A percentile compares a stretch with the other conserved stretches of the same genome.
phyloP scores from a whole-genome alignment of 1,140 invertebrate species.

The Alviniconcha marisindica region DNA sequence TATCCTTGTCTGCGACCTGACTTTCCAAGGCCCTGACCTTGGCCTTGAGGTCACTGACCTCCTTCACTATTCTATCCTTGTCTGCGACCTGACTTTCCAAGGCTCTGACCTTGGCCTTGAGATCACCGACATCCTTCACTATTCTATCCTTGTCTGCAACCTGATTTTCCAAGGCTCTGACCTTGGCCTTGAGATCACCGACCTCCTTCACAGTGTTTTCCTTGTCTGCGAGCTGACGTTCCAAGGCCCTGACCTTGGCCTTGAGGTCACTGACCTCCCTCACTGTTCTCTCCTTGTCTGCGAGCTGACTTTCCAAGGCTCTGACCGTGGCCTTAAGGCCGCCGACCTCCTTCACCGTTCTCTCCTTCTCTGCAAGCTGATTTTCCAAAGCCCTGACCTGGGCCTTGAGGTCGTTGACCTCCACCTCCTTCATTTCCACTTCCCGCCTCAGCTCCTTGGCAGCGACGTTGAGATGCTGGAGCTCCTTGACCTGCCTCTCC shows the following conservation, averaged over 20 bases:
- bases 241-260: too few species aligned
- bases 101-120: slow-evolving; percentile 42
- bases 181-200: slow-evolving; percentile 59
- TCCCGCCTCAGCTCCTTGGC: slow-evolving; percentile 43
- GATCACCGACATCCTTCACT: slow-evolving; percentile 47
- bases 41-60: slow-evolving; percentile 8
- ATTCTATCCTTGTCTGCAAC: neutral
- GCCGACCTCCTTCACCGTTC: slow-evolving; percentile 37
- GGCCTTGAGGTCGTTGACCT: slow-evolving; percentile 50
- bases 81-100: slow-evolving; percentile 47
- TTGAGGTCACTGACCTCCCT: slow-evolving; percentile 70
- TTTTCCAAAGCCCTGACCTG: slow-evolving; percentile 49
- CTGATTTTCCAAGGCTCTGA: neutral
- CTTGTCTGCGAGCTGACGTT: too few species aligned
- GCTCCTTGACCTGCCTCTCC: slow-evolving; percentile 52
- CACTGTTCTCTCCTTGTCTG: slow-evolving; percentile 78
- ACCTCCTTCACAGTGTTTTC: slow-evolving; percentile 60
- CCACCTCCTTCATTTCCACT: slow-evolving; percentile 51
- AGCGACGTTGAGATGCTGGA: slow-evolving; percentile 16
- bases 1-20: slow-evolving; percentile 79
- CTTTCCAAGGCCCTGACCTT: slow-evolving; percentile 61
- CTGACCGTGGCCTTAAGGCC: neutral
- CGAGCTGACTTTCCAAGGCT: slow-evolving; percentile 77
- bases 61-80: slow-evolving; percentile 40
- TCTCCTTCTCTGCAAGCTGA: slow-evolving; percentile 40